Evolutionary conservation across 2,113 vertebrate genomes (phyloP).

Genomic region (Melanerpes aurifrons): DNA sequence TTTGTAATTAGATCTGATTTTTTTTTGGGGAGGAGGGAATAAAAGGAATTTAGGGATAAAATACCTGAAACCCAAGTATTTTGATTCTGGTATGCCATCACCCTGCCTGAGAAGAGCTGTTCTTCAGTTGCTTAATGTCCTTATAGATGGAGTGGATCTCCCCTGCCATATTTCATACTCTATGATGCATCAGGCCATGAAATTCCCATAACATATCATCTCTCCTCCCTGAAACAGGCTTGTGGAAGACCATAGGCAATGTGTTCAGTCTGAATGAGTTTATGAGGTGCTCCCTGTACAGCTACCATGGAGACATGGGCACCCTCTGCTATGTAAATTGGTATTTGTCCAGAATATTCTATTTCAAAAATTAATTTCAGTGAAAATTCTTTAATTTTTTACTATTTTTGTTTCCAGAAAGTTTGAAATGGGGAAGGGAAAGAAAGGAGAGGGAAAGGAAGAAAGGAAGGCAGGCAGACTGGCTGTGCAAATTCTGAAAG

Average conservation of each 20-base stretch:
- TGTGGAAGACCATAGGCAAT: rapidly evolving
- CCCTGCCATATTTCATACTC: slow-evolving; percentile 16
- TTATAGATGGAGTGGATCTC: not conserved
- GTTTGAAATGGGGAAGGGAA: not conserved
- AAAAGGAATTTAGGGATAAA: not conserved
- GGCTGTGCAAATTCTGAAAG: not conserved
- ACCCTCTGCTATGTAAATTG: not conserved
- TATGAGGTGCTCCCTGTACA: not conserved
- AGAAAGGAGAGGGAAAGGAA: not conserved
- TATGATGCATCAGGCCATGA: not conserved
- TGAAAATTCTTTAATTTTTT: not conserved
- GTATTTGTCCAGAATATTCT: not conserved
- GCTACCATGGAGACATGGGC: not conserved
- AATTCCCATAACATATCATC: not conserved
- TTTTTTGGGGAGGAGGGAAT: not conserved
- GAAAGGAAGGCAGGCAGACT: not conserved
- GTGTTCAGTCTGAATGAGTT: not conserved
- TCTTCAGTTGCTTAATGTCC: slow-evolving; percentile 2
- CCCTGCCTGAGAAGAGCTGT: not conserved
- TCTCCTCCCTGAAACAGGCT: not conserved
- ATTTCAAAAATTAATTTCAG: not conserved
- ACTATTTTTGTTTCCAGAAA: too few species aligned
- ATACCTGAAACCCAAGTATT: not conserved
- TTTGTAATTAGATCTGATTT: not conserved
- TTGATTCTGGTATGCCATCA: not conserved